Conservation (phyloP, 2,888 invertebrate species). For the Lasioglossum villosulum region DNA sequence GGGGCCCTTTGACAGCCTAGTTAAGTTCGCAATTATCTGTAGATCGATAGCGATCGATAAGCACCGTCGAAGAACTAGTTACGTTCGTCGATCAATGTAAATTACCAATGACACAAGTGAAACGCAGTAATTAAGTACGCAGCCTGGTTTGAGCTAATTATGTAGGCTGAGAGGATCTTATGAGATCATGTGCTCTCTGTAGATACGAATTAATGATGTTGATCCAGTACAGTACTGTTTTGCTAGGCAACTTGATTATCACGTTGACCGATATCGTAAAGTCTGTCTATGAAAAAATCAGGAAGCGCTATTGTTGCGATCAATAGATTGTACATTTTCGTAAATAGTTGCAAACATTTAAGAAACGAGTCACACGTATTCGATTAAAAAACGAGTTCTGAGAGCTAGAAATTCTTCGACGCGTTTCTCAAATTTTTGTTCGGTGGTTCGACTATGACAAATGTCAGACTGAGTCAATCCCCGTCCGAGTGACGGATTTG, state of each 20-base stretch:
- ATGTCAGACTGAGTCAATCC: not conserved
- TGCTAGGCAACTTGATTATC: not conserved
- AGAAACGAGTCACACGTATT: not conserved
- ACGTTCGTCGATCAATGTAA: not conserved
- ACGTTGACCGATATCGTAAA: not conserved
- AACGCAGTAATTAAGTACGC: not conserved
- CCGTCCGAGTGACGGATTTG: not conserved
- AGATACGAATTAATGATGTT: not conserved
- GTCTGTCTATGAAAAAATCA: not conserved
- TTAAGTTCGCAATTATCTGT: not conserved
- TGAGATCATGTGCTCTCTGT: not conserved
- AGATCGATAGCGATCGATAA: not conserved
- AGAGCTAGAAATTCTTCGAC: not conserved
- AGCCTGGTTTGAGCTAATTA: not conserved
- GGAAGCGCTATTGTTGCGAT: not conserved
- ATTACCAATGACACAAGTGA: conserved; percentile 5
- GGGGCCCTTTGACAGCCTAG: not conserved
- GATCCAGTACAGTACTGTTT: not conserved
- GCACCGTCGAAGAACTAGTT: not conserved
- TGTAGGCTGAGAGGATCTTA: not conserved
- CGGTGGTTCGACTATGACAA: not conserved
- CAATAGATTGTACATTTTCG: not conserved
- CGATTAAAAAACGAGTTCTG: not conserved
- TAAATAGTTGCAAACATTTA: no score
- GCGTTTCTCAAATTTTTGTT: not conserved